These are phyloP conservation scores for Asarcornis scutulata DNA, from an alignment of 2,113 vertebrate genomes.

Conservation along the genomic window DNA sequence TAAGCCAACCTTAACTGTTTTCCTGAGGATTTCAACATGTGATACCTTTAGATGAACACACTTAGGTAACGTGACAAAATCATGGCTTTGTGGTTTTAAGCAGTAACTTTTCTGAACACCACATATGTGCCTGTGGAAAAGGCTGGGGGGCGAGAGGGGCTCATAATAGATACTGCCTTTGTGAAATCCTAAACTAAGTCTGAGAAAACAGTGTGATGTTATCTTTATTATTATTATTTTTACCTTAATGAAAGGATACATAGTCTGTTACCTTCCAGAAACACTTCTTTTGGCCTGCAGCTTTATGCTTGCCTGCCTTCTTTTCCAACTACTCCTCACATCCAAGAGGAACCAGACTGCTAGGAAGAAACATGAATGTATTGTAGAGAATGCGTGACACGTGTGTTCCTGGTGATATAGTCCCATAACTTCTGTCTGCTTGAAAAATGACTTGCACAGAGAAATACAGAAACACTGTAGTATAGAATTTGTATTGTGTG, in stretches of 20 bases:
- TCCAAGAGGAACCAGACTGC: neutral
- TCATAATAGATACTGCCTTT: neutral
- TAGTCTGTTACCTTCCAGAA: neutral
- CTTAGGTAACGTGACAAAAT: conserved; percentile 40
- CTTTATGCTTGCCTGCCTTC: neutral
- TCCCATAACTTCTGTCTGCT: neutral
- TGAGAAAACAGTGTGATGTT: neutral
- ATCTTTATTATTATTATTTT: neutral
- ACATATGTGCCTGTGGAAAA: neutral
- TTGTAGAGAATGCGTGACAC: neutral
- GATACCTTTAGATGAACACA: neutral
- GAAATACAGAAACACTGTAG: neutral
- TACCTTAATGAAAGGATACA: neutral
- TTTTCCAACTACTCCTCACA: neutral
- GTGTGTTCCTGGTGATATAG: fast-evolving
- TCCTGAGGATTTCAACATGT: neutral
- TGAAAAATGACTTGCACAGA: neutral
- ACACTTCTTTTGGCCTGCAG: neutral
- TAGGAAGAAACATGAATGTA: neutral
- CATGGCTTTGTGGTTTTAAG: neutral
- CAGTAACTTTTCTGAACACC: neutral
- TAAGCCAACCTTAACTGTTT: conserved; percentile 26
- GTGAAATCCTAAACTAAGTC: neutral
- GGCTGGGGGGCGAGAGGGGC: neutral
- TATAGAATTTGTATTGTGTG: neutral